Evolutionary conservation across 2,888 invertebrate species (phyloP).

Genomic region (Meganola albula): DNA sequence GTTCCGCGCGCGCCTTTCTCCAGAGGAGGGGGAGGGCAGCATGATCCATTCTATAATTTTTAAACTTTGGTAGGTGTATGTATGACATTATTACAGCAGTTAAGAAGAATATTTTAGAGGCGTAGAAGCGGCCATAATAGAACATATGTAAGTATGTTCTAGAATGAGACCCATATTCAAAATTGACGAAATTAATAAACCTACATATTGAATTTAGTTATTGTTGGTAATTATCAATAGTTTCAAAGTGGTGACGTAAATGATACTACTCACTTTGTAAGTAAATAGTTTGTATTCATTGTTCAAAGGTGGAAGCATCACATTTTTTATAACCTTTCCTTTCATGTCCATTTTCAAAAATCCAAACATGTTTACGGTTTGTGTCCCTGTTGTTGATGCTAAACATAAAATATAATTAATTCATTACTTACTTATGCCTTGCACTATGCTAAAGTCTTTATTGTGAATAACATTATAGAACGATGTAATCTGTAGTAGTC

Average conservation of each 20-base stretch:
- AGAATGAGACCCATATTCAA: no score
- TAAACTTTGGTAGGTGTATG: no score
- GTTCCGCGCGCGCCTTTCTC: no score
- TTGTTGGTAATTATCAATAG: neutral
- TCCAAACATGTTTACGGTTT: constrained; percentile 43
- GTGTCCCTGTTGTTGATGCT: constrained; percentile 5
- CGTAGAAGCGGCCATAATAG: no score
- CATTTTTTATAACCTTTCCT: constrained; percentile 65
- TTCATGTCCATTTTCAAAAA: constrained; percentile 60
- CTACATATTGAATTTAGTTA: no score
- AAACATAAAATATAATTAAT: neutral
- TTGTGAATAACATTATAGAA: neutral
- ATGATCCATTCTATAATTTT: no score
- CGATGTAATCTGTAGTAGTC: neutral
- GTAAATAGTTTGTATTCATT: constrained; percentile 70
- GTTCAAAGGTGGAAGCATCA: constrained; percentile 71
- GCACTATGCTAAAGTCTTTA: neutral
- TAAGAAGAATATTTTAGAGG: no score
- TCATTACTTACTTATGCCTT: constrained; percentile 2
- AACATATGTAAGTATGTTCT: no score
- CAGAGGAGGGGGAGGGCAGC: no score
- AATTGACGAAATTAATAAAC: no score
- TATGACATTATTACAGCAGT: no score
- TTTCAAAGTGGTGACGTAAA: neutral
- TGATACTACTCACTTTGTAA: constrained; percentile 73